Percentiles rank a stretch among this genome's conserved stretches.
These are phyloP conservation scores for Onychomys leucogaster DNA, from an alignment of 2,797 vertebrate genomes.

Conservation along the genomic window DNA sequence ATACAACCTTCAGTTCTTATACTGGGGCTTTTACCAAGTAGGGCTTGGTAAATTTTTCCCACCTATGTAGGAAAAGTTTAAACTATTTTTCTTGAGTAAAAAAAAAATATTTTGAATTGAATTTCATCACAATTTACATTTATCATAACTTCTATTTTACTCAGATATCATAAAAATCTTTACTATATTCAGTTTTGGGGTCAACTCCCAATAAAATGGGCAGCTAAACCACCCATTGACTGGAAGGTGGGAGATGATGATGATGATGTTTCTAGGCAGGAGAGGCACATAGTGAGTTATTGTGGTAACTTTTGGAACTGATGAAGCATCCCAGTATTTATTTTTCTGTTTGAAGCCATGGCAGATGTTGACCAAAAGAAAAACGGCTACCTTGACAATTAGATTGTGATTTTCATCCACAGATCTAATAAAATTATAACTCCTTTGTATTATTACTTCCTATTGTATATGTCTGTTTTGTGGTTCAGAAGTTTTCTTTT, in stretches of 20 bases:
- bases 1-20: conserved; percentile 24
- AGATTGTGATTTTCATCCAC: background rate
- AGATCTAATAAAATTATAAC: conserved; percentile 9
- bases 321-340: background rate
- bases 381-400: background rate
- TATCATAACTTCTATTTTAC: conserved; percentile 39
- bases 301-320: background rate
- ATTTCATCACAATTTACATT: conserved; percentile 36
- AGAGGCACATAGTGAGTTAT: background rate
- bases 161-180: background rate
- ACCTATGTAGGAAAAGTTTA: conserved; percentile 15
- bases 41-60: background rate
- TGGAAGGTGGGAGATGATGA: background rate
- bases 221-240: background rate
- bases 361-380: background rate
- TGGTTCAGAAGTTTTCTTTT: background rate
- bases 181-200: background rate
- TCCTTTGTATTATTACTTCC: background rate
- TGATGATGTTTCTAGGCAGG: background rate
- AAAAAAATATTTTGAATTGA: conserved; percentile 40
- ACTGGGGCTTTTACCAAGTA: conserved; percentile 22
- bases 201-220: background rate
- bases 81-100: conserved; percentile 21
- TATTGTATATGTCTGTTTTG: background rate
- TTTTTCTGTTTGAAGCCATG: background rate